Evolutionary conservation across 2,888 invertebrate genomes (phyloP).

Genomic region (Atrina japonica): DNA sequence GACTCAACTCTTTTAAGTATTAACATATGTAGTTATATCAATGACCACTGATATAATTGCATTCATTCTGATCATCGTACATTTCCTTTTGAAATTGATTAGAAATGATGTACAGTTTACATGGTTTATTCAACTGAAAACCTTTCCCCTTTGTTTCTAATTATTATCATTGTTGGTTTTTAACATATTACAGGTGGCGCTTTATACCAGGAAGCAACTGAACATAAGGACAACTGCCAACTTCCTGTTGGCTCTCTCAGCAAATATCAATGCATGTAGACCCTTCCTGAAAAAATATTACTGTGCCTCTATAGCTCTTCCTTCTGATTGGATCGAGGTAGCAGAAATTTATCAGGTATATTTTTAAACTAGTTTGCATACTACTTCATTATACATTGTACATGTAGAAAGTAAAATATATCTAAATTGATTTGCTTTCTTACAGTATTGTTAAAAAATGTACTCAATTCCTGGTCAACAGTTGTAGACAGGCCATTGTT

Average conservation of each 20-base stretch:
- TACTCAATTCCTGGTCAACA: no score
- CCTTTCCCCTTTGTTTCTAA: no score
- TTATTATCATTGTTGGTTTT: no score
- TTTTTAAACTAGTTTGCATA: conserved; percentile 7
- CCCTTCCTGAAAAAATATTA: conserved; percentile 81
- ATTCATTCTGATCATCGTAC: no score
- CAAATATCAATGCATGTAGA: conserved; percentile 75
- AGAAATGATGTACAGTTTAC: no score
- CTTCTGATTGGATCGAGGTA: conserved; percentile 82
- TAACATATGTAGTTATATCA: no score
- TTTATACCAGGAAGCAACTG: conserved; percentile 81
- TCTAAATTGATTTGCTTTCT: not conserved
- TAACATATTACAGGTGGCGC: conserved; percentile 80
- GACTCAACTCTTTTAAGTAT: no score
- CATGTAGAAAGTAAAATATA: not conserved
- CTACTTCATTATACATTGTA: not conserved
- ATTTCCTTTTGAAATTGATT: no score
- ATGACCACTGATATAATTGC: no score
- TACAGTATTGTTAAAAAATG: no score
- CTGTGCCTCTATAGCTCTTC: conserved; percentile 76
- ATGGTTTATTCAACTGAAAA: no score
- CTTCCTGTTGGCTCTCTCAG: conserved; percentile 80
- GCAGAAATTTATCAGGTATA: conserved; percentile 80
- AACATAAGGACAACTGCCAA: conserved; percentile 81
- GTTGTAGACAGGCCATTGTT: no score